Evolutionary conservation across 2,888 invertebrate species (phyloP).

Genomic region (Thereva unica): DNA sequence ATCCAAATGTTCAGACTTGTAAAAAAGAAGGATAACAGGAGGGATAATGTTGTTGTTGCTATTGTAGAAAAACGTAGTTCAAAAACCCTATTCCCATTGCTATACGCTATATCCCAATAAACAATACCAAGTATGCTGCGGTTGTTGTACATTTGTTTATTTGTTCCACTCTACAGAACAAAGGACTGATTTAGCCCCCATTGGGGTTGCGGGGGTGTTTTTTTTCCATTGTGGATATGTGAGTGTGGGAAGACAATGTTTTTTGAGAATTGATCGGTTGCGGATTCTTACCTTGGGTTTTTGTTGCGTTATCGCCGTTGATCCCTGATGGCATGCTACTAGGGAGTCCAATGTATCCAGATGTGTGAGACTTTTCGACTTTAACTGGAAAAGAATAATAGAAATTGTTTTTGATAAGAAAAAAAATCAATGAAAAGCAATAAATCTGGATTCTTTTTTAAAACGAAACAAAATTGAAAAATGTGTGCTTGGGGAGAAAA

Average conservation of each 20-base stretch:
- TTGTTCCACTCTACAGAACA: neutral
- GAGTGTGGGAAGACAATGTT: neutral
- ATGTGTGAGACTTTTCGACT: slow-evolving; percentile 74
- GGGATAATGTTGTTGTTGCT: too few relatives aligned
- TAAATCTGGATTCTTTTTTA: too few relatives aligned
- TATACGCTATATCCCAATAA: too few relatives aligned
- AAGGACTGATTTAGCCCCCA: neutral
- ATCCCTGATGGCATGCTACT: slow-evolving; percentile 51
- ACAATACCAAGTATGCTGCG: too few relatives aligned
- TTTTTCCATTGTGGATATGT: neutral
- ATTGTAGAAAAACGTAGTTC: too few relatives aligned
- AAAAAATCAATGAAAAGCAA: too few relatives aligned
- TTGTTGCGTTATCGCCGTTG: slow-evolving; percentile 39
- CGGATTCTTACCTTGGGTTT: slow-evolving; percentile 44
- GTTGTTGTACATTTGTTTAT: too few relatives aligned
- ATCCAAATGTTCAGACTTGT: slow-evolving; percentile 47
- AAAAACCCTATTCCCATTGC: too few relatives aligned
- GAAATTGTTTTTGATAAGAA: too few relatives aligned
- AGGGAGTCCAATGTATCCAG: slow-evolving; percentile 68
- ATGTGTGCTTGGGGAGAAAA: too few relatives aligned
- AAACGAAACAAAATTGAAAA: too few relatives aligned
- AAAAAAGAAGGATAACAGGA: slow-evolving; percentile 4
- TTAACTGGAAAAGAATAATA: slow-evolving; percentile 62
- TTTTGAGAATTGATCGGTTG: slow-evolving; percentile 9
- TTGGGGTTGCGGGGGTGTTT: neutral